Evolutionary conservation across 2,797 vertebrate species (phyloP).

Genomic region (Miichthys miiuy): DNA sequence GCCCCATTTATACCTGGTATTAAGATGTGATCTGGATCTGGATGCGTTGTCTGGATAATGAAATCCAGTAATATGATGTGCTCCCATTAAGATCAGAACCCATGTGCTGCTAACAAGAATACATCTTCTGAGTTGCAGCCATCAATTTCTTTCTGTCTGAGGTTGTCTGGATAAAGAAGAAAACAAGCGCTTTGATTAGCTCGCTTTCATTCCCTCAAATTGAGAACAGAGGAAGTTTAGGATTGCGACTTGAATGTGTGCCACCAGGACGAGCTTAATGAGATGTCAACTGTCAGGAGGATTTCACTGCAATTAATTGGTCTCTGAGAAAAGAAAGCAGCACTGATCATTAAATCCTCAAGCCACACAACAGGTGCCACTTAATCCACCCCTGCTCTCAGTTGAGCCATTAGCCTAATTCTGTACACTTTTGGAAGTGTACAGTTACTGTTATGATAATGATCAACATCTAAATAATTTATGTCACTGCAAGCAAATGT

Average conservation of each 20-base stretch:
- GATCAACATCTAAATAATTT: slow-evolving; percentile 36
- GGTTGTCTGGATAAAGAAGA: slow-evolving; percentile 6
- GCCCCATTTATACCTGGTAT: background rate
- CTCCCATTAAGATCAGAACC: background rate
- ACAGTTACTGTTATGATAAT: background rate
- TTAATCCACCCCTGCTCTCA: slow-evolving; percentile 31
- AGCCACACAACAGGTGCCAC: slow-evolving; percentile 26
- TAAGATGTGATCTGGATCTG: background rate
- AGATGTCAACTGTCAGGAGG: slow-evolving; percentile 56
- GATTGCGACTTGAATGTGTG: slow-evolving; percentile 40
- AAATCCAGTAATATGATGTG: background rate
- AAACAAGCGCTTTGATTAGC: slow-evolving; percentile 31
- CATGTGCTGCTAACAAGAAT: slow-evolving; percentile 16
- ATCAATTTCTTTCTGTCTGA: background rate
- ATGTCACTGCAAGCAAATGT: background rate
- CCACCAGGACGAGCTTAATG: slow-evolving; percentile 56
- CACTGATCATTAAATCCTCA: slow-evolving; percentile 37
- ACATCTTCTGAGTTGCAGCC: background rate
- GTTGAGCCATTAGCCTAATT: slow-evolving; percentile 35
- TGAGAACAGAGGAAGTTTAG: slow-evolving; percentile 37
- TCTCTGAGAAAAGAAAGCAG: slow-evolving; percentile 37
- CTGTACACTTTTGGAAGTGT: slow-evolving; percentile 12
- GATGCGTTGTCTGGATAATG: background rate
- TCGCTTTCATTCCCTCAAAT: slow-evolving; percentile 30
- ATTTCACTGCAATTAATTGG: slow-evolving; percentile 54